phyloP scores from a whole-genome alignment of 2,888 invertebrate genomes.

The Siphonodentalium dalli region DNA sequence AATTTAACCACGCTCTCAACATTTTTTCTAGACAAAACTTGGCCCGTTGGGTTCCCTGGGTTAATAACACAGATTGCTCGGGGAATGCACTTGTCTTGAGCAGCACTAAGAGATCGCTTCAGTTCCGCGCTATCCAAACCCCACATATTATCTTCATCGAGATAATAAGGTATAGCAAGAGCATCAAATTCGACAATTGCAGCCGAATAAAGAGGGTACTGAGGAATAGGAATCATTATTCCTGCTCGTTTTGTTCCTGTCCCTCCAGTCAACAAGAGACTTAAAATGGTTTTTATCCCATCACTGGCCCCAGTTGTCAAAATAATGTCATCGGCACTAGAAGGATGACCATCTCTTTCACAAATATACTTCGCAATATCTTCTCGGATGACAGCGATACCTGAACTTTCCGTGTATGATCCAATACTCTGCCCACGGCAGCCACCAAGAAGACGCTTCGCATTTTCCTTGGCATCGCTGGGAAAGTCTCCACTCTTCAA shows the following conservation, averaged over 20 bases:
- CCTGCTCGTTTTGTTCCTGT: constrained; percentile 71
- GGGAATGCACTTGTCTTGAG: constrained; percentile 72
- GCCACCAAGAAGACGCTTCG: constrained; percentile 72
- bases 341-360: constrained; percentile 76
- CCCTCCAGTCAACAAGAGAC: constrained; percentile 68
- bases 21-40: constrained; percentile 85
- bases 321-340: constrained; percentile 80
- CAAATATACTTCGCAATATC: constrained; percentile 88
- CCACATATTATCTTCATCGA: constrained; percentile 90
- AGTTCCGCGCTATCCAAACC: constrained; percentile 80
- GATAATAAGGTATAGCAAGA: constrained; percentile 70
- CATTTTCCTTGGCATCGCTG: constrained; percentile 80
- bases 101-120: constrained; percentile 76
- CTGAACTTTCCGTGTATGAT: constrained; percentile 72
- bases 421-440: constrained; percentile 82
- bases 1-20: constrained; percentile 92
- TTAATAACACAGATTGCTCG: constrained; percentile 93
- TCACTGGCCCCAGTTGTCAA: constrained; percentile 90
- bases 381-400: constrained; percentile 85
- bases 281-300: constrained; percentile 85
- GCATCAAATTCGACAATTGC: constrained; percentile 91
- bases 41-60: constrained; percentile 95
- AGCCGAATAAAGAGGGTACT: constrained; percentile 98
- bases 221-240: constrained; percentile 96
- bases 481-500: constrained; percentile 78